These are phyloP conservation scores for Lagria hirta DNA, from an alignment of 2,888 invertebrate genomes.

Conservation along the genomic window DNA sequence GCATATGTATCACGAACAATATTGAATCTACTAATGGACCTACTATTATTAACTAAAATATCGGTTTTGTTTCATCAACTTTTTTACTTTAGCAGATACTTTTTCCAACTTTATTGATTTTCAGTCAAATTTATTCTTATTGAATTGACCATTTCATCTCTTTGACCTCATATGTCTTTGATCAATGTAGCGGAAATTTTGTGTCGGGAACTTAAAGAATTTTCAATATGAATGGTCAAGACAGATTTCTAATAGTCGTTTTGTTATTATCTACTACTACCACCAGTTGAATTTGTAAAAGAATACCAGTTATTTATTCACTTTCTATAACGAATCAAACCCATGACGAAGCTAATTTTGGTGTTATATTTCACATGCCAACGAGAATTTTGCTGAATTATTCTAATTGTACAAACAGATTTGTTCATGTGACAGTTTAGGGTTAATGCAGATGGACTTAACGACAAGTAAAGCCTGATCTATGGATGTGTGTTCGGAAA, in stretches of 20 bases:
- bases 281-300: too few relatives aligned
- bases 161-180: too few relatives aligned
- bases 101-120: too few relatives aligned
- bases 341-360: constrained; percentile 21
- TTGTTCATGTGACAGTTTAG: constrained; percentile 50
- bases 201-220: too few relatives aligned
- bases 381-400: constrained; percentile 52
- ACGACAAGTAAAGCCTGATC: constrained; percentile 52
- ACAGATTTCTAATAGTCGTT: too few relatives aligned
- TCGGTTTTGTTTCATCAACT: constrained; percentile 16
- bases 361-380: constrained; percentile 23
- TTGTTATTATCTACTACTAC: too few relatives aligned
- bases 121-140: too few relatives aligned
- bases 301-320: too few relatives aligned
- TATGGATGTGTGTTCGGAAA: constrained; percentile 48
- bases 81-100: too few relatives aligned
- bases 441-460: constrained; percentile 52
- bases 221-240: too few relatives aligned
- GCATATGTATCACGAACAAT: constrained; percentile 28
- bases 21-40: constrained; percentile 28
- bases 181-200: too few relatives aligned
- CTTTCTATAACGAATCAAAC: constrained; percentile 11
- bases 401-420: constrained; percentile 53
- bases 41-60: constrained; percentile 27
- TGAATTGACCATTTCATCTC: too few relatives aligned